phyloP scores from a whole-genome alignment of 2,113 vertebrate species.

The Gnathonemus longibarbis region DNA sequence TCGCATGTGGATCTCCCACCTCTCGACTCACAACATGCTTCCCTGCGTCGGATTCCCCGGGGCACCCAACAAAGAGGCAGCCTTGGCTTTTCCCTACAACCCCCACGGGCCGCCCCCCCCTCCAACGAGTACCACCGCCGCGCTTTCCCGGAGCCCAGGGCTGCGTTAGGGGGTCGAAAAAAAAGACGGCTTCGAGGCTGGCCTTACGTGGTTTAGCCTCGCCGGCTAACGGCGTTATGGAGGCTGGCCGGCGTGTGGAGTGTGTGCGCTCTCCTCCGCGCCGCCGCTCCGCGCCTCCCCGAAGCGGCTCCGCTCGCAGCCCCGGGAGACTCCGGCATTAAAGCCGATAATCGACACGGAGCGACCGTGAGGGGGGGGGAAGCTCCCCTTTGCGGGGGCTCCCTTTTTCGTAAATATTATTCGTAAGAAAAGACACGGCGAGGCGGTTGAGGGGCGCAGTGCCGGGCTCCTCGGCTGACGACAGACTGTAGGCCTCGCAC shows the following conservation, averaged over 20 bases:
- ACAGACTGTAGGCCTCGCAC: constrained; percentile 87
- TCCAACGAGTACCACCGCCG: neutral
- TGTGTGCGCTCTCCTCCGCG: constrained; percentile 52
- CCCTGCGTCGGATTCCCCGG: constrained; percentile 53
- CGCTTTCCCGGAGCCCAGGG: constrained; percentile 34
- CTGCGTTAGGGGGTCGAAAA: constrained; percentile 14
- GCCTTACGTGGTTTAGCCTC: constrained; percentile 70
- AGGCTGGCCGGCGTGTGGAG: constrained; percentile 23
- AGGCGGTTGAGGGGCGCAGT: constrained; percentile 78
- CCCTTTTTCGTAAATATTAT: constrained; percentile 15
- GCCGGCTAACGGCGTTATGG: constrained; percentile 60
- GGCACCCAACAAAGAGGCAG: constrained; percentile 46
- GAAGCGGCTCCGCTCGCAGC: constrained; percentile 30
- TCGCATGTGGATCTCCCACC: constrained; percentile 64
- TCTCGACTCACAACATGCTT: constrained; percentile 47
- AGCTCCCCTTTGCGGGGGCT: constrained; percentile 45
- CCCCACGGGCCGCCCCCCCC: neutral
- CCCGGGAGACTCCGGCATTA: constrained; percentile 83
- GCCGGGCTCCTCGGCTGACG: constrained; percentile 83
- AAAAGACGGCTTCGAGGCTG: constrained; percentile 63
- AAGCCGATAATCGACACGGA: constrained; percentile 86
- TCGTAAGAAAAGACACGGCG: constrained; percentile 54
- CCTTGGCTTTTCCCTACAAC: constrained; percentile 11
- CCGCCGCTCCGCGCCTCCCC: constrained; percentile 43
- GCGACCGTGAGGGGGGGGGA: constrained; percentile 51